Conservation (phyloP, 2,113 vertebrate genomes). For the Pomatostomus ruficeps region DNA sequence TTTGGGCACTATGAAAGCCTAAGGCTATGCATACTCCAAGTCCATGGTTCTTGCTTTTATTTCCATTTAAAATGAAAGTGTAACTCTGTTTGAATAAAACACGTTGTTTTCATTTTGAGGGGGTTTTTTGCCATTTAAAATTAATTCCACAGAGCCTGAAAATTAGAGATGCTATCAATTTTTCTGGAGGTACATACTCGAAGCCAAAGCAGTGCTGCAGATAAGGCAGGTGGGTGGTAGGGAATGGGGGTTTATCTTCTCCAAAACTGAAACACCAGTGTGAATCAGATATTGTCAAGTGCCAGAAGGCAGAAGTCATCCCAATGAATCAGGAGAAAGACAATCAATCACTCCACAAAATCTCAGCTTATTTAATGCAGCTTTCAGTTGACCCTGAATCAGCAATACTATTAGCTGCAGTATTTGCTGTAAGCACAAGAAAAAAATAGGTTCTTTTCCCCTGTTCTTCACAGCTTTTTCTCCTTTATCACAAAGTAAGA, state of each 20-base stretch:
- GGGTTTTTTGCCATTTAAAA: not conserved
- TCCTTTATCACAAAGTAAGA: not conserved
- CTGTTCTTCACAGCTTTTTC: not conserved
- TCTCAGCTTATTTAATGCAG: not conserved
- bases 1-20: not conserved
- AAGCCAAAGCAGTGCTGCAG: not conserved
- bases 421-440: not conserved
- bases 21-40: not conserved
- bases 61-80: not conserved
- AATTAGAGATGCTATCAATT: not conserved
- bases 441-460: accelerated
- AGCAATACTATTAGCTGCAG: not conserved
- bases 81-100: not conserved
- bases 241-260: not conserved
- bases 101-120: not conserved
- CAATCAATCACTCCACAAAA: not conserved
- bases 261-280: not conserved
- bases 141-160: not conserved
- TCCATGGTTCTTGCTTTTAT: not conserved
- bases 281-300: not conserved
- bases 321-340: not conserved
- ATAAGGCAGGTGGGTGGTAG: not conserved
- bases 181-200: not conserved
- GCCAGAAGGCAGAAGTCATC: not conserved
- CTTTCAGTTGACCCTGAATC: not conserved